Conservation (phyloP, 2,888 invertebrate genomes). For the Serripes groenlandicus region DNA sequence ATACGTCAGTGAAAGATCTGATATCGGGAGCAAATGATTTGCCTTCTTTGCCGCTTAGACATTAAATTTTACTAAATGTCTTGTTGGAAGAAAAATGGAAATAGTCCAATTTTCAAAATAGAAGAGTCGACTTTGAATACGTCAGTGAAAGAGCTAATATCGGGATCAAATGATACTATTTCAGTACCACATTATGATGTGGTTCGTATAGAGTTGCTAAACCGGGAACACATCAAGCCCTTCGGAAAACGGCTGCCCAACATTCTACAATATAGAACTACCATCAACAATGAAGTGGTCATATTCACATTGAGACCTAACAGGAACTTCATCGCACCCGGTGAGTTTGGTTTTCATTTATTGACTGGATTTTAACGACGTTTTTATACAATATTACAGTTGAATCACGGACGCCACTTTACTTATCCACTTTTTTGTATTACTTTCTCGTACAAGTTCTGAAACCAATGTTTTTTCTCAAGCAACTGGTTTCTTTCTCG, state of each 20-base stretch:
- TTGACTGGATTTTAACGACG: no score
- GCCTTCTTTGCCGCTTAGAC: no score
- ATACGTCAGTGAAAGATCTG: no score
- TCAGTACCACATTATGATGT: constrained; percentile 23
- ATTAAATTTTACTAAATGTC: neutral
- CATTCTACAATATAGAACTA: constrained; percentile 37
- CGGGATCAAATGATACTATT: neutral
- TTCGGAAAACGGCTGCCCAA: constrained; percentile 48
- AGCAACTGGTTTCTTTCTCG: no score
- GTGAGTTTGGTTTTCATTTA: constrained; percentile 17
- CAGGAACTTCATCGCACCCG: constrained; percentile 31
- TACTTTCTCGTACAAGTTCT: no score
- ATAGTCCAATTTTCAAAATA: neutral
- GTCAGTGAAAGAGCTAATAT: no score
- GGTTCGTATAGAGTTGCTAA: constrained; percentile 21
- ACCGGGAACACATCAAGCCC: constrained; percentile 24
- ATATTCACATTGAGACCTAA: constrained; percentile 33
- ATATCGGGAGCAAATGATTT: no score
- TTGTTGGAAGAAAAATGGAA: neutral
- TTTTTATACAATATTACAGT: no score
- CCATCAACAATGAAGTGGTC: constrained; percentile 35
- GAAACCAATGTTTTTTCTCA: no score
- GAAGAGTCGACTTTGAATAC: neutral
- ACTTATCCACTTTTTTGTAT: no score
- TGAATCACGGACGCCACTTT: no score